Base-by-base conservation (phyloP, 2,797 vertebrate genomes). In the Perodicticus potto region DNA sequence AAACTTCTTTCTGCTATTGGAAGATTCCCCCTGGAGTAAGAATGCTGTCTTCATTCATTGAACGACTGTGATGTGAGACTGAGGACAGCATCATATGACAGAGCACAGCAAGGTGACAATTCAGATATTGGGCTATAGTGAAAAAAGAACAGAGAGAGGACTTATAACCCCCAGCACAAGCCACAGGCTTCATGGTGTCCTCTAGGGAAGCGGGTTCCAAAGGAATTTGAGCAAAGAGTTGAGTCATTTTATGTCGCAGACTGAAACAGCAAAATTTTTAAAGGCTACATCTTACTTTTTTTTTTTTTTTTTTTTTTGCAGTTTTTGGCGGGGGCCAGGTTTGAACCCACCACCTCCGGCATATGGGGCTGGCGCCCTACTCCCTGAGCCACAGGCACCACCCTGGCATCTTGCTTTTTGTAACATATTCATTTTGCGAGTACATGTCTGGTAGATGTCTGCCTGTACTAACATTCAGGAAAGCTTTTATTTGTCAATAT, bases 151-250 rank as follows among this genome's bases (percentile, higher is more conserved):
- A 20, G 40, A 70, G 69, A 25, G 34, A 69, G 61, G 74, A 25
- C 14, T 25, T 37, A 57, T n/a, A 49, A 32, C 53, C 14, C 23
- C 45, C 8, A 22, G 12, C 3, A 12, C 53, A 72, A 53, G 27
- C 91, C 22, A n/a, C 67, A 8, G 49, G 2, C n/a, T 61, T 23
- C 7, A 73, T 69, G 49, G 29, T 7, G 19, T 1, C 0, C 0
- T 3, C 2, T 2, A 17, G 27, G 72, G 40, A 57, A 16, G 73
- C 4, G 2, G 5, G 1, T 19, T 32, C 59, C 67, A 7, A 40
- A 2, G n/a, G 49, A n/a, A 73, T 27, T 0, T 22, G 32, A 65
- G 81, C 0, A 4, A 25, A 32, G 34, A 25, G 25, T 9, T 4
- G 37, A 25, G 1, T 32, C 8, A 16, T 13, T 53, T 55, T 32